Evolutionary conservation across 2,888 invertebrate species (phyloP).

Genomic region (Callyntrura guangdongensis): DNA sequence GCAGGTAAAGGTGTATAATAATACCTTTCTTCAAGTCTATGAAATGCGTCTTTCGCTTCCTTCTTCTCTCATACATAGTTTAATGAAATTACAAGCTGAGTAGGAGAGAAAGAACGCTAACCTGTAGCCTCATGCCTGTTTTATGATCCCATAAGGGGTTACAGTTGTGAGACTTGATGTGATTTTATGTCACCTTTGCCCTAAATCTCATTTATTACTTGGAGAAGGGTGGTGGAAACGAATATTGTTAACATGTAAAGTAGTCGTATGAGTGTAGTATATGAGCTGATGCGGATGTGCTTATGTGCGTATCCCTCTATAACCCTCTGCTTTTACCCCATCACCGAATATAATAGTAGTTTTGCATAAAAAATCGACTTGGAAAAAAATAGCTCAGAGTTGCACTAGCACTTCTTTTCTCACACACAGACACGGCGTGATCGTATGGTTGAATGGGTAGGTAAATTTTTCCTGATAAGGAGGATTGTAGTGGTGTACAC

Average conservation of each 20-base stretch:
- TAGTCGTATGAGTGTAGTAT: slow-evolving; percentile 37
- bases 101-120: slow-evolving; percentile 49
- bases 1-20: slow-evolving; percentile 28
- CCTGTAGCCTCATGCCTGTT: slow-evolving; percentile 74
- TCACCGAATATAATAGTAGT: slow-evolving; percentile 23
- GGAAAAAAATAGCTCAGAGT: slow-evolving; percentile 34
- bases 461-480: slow-evolving; percentile 7
- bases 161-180: slow-evolving; percentile 78
- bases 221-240: slow-evolving; percentile 34
- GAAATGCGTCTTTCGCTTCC: slow-evolving; percentile 28
- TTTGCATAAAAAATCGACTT: slow-evolving; percentile 56
- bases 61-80: slow-evolving; percentile 60
- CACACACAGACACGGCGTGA: background rate
- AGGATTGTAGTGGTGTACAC: slow-evolving; percentile 43
- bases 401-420: background rate
- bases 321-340: background rate
- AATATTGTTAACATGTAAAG: slow-evolving; percentile 61
- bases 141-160: slow-evolving; percentile 76
- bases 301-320: background rate
- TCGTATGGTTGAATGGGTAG: slow-evolving; percentile 22
- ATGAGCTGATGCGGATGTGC: slow-evolving; percentile 8
- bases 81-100: slow-evolving; percentile 72
- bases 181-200: slow-evolving; percentile 82
- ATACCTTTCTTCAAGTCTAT: slow-evolving; percentile 11
- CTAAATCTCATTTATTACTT: slow-evolving; percentile 78